Conservation (phyloP, 2,797 vertebrate species). For the Esox masquinongy region DNA sequence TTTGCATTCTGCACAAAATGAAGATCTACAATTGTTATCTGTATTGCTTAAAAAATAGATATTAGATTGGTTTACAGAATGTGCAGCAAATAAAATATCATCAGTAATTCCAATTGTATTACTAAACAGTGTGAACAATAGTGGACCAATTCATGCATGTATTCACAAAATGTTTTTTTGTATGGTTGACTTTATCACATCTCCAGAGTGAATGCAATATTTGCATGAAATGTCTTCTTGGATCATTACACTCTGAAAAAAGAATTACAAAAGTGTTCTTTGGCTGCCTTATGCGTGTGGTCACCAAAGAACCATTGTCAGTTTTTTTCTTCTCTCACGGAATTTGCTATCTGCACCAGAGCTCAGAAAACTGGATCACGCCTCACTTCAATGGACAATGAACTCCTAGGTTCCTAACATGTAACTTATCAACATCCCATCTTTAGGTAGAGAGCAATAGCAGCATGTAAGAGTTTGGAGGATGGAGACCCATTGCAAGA, state of each 20-base stretch:
- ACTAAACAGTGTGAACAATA: no score
- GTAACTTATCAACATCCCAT: constrained; percentile 9
- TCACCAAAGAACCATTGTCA: background rate
- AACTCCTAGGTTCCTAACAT: background rate
- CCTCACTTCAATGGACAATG: constrained; percentile 25
- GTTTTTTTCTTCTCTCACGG: constrained; percentile 22
- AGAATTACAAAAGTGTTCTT: no score
- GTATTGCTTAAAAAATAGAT: no score
- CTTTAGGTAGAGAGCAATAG: constrained; percentile 23
- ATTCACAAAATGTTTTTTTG: background rate
- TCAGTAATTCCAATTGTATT: no score
- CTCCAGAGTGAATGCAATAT: background rate
- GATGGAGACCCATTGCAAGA: constrained; percentile 60
- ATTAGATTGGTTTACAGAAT: no score
- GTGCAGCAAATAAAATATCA: no score
- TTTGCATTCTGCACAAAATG: no score
- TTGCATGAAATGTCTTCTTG: background rate
- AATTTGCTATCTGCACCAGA: constrained; percentile 34
- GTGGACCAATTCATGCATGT: no score
- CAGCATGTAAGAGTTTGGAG: constrained; percentile 52
- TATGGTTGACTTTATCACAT: background rate
- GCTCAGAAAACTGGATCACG: constrained; percentile 21
- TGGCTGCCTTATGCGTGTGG: no score
- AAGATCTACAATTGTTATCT: no score
- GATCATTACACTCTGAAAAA: background rate